Evolutionary conservation across 2,113 vertebrate genomes (phyloP).

Genomic region (Piprites chloris): DNA sequence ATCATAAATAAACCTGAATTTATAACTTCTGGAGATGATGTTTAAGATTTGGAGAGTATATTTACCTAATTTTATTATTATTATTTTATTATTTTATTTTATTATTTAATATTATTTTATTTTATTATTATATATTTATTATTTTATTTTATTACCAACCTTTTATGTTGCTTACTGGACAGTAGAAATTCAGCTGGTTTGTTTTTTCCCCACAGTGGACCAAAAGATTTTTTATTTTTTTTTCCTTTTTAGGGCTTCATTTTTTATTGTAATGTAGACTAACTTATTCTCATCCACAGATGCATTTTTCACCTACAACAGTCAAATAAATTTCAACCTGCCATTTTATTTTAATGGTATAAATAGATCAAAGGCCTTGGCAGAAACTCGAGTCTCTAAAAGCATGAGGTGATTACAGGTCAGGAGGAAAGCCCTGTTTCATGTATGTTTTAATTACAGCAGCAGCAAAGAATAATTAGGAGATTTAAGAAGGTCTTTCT

Average conservation of each 20-base stretch:
- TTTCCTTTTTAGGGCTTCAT: not conserved
- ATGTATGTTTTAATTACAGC: not conserved
- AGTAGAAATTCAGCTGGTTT: not conserved
- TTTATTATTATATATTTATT: too few relatives aligned
- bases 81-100: too few relatives aligned
- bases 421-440: not conserved
- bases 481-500: not conserved
- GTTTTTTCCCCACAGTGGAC: not conserved
- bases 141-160: too few relatives aligned
- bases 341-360: not conserved
- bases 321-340: not conserved
- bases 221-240: not conserved
- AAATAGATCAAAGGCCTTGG: not conserved
- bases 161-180: not conserved
- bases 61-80: not conserved
- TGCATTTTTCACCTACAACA: not conserved
- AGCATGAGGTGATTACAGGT: not conserved
- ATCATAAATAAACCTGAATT: not conserved
- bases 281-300: not conserved
- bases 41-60: not conserved
- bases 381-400: not conserved
- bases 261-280: not conserved
- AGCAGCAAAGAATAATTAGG: not conserved
- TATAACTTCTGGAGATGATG: not conserved
- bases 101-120: too few relatives aligned